Evolutionary conservation across 2,888 invertebrate genomes (phyloP).

Genomic region (Phengaris arion): DNA sequence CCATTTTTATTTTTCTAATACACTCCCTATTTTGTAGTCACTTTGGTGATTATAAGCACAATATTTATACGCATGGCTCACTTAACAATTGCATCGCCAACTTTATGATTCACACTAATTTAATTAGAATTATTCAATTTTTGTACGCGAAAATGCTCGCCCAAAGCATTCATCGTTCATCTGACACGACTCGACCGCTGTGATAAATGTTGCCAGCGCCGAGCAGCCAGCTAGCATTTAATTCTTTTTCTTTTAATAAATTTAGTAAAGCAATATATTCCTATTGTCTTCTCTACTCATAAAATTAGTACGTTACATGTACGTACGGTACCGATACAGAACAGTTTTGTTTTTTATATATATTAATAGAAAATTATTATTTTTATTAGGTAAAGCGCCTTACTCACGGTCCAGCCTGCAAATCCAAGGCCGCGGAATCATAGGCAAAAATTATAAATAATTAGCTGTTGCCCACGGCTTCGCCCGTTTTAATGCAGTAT

Average conservation of each 20-base stretch:
- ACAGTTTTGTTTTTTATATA: too few relatives aligned
- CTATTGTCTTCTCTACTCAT: too few relatives aligned
- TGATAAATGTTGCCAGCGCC: conserved; percentile 58
- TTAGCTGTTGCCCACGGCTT: too few relatives aligned
- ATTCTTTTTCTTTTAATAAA: not conserved
- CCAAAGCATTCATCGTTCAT: conserved; percentile 69
- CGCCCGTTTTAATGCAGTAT: too few relatives aligned
- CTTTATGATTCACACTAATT: conserved; percentile 75
- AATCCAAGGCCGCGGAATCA: too few relatives aligned
- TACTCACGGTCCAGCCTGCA: too few relatives aligned
- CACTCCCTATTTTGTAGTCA: conserved; percentile 73
- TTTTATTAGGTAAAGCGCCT: too few relatives aligned
- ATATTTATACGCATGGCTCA: conserved; percentile 70
- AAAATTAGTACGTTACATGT: too few relatives aligned
- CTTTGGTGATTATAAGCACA: conserved; percentile 57
- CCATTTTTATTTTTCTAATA: conserved; percentile 82
- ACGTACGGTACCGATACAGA: too few relatives aligned
- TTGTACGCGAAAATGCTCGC: conserved; percentile 72
- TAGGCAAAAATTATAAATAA: too few relatives aligned
- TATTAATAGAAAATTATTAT: too few relatives aligned
- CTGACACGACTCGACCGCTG: conserved; percentile 75
- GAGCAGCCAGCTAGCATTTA: not conserved
- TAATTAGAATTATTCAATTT: conserved; percentile 77
- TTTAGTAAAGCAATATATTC: not conserved
- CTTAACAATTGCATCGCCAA: conserved; percentile 67